Percentiles rank a stretch among this genome's conserved stretches.
phyloP scores from a whole-genome alignment of 2,888 invertebrate species.

The Theretra japonica region DNA sequence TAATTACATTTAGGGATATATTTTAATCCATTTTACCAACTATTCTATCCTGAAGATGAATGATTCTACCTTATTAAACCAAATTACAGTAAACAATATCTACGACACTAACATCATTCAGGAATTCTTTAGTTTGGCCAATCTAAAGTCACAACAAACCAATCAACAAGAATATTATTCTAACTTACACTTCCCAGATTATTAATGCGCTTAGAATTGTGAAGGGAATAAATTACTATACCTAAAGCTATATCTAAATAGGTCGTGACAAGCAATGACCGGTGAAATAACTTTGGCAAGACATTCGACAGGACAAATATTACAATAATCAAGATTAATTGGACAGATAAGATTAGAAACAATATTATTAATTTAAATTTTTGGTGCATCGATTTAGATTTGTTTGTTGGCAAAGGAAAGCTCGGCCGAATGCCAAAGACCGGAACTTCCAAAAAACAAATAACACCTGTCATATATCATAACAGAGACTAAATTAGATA shows the following conservation, averaged over 20 bases:
- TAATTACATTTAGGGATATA: too few species aligned
- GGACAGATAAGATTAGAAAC: not conserved
- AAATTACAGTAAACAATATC: too few species aligned
- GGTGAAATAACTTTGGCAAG: not conserved
- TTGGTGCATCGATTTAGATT: not conserved
- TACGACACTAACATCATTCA: too few species aligned
- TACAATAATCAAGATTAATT: not conserved
- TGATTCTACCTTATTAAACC: too few species aligned
- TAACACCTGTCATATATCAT: slow-evolving; percentile 12
- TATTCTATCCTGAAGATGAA: too few species aligned
- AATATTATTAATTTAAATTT: not conserved
- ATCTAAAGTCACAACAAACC: too few species aligned
- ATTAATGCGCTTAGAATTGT: too few species aligned
- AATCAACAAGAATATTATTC: too few species aligned
- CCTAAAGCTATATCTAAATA: not conserved
- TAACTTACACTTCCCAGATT: too few species aligned
- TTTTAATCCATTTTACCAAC: too few species aligned
- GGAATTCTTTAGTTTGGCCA: too few species aligned
- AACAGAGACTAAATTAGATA: not conserved
- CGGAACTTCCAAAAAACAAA: not conserved
- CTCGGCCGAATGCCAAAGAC: slow-evolving; percentile 1
- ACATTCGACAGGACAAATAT: not conserved
- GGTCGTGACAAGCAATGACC: not conserved
- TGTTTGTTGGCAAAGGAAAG: slow-evolving; percentile 17
- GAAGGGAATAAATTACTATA: too few species aligned